Percentiles rank a stretch among this genome's conserved stretches.
phyloP scores from a whole-genome alignment of 2,797 vertebrate species.

The Thripadectes ignobilis region DNA sequence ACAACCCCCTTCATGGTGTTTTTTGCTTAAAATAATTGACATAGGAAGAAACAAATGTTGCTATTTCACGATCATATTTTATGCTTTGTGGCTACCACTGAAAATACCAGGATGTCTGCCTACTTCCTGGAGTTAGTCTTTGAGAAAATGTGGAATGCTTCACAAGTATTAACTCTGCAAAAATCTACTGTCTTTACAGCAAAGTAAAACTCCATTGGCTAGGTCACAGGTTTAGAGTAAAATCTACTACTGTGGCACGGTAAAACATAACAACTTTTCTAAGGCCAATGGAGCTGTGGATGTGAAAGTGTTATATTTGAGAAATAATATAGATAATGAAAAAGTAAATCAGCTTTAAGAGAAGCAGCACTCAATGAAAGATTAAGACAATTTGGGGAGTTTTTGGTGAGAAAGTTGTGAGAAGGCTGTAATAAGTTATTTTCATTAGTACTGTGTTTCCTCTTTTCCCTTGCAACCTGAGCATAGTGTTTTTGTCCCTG shows the following conservation, averaged over 20 bases:
- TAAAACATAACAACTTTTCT: not conserved
- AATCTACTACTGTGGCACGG: not conserved
- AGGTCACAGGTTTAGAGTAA: not conserved
- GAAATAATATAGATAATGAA: not conserved
- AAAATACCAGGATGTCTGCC: not conserved
- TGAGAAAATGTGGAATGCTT: not conserved
- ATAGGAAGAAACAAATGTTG: not conserved
- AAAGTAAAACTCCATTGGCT: not conserved
- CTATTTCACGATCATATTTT: not conserved
- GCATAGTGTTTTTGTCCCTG: not conserved
- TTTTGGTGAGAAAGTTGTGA: not conserved
- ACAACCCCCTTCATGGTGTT: not conserved
- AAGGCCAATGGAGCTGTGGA: not conserved
- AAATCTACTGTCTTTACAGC: not conserved
- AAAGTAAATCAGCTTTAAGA: not conserved
- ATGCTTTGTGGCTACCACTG: not conserved
- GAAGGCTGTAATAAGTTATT: not conserved
- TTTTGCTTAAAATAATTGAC: not conserved
- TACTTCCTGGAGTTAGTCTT: not conserved
- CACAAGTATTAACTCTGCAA: not conserved
- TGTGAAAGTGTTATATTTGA: not conserved
- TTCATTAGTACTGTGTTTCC: not conserved
- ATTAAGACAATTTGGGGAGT: not conserved
- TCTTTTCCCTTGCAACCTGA: not conserved
- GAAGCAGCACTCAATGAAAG: not conserved